Base-by-base conservation (phyloP, 35 echinoderm and acorn worm genomes). In the Holothuria glaberrima region DNA sequence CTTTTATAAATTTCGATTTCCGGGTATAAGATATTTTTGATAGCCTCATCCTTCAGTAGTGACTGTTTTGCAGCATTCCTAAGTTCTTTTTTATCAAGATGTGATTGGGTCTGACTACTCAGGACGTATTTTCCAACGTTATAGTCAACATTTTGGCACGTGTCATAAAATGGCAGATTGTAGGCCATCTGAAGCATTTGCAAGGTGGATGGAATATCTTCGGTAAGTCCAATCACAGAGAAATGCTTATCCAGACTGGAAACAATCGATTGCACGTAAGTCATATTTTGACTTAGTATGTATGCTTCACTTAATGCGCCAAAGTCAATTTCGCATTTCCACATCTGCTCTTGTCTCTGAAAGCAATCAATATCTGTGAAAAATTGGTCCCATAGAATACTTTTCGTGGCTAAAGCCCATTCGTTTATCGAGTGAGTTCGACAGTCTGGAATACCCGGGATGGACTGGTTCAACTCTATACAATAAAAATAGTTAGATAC, bases 401-500 rank as follows among this genome's bases (percentile, higher is more conserved):
- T 84, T 63, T 84, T 84, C 24, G 80, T 84, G 12, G 7, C 9
- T 18, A 84, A 38, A 1, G 80, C 52, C 80, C 80, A 84, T 21
- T 84, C 80, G 6, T 32, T 84, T 20, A 84, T 63, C 13, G 80
- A 30, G 50, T 38, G 80, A 30, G 80, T 61, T 61, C 54, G 41
- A 84, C 80, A 84, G 20, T 84, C 28, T 7, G 80, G 80, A n/a
- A 84, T 63, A 16, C 80, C 80, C 4, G 57, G 57, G 9, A 84
- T 84, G 1, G 52, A 36, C 54, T 32, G 52, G 29, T 84, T 84
- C 22, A 84, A 26, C 56, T 60, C 54, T 60, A 29, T 84, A 57
- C 80, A 84, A 63, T 61, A 61, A 61, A 58, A 84, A 61, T 84
- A 84, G n/a, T 84, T 62, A 61, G 80, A 84, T 18, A 84, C 80